Conservation (phyloP, 1,140 invertebrate genomes). For the Rhagoletis zephyria region DNA sequence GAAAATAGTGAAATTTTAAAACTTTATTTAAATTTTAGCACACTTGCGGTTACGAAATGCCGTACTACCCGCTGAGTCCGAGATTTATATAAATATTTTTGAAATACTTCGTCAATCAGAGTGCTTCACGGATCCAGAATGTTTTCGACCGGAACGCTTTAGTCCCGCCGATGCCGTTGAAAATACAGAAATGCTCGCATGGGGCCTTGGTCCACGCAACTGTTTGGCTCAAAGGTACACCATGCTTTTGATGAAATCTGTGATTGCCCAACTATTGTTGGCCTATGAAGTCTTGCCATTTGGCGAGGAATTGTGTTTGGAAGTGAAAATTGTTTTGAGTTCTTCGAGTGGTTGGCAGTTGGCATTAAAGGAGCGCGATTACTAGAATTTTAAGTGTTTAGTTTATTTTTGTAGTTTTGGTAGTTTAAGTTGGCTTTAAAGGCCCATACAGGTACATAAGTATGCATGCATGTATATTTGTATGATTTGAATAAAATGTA, state of each 20-base stretch:
- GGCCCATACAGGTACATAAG: too few species aligned
- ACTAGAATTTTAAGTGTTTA: neutral
- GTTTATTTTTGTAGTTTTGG: neutral
- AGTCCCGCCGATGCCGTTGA: conserved; percentile 67
- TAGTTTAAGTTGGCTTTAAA: neutral
- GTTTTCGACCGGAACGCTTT: conserved; percentile 81
- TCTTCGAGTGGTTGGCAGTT: conserved; percentile 65
- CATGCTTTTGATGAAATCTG: conserved; percentile 68
- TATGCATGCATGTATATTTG: neutral
- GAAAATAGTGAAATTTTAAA: neutral
- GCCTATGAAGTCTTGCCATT: conserved; percentile 73
- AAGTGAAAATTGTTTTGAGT: conserved; percentile 65
- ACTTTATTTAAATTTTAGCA: conserved; percentile 51
- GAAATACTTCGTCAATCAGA: conserved; percentile 63
- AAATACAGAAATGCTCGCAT: conserved; percentile 79
- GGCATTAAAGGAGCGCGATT: conserved; percentile 59
- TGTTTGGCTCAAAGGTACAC: conserved; percentile 78
- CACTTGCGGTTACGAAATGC: conserved; percentile 59
- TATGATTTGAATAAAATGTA: neutral
- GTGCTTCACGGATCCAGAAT: conserved; percentile 57
- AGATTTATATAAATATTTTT: conserved; percentile 61
- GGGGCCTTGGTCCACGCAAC: conserved; percentile 81
- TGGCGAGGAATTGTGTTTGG: conserved; percentile 60
- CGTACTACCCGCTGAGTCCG: conserved; percentile 63
- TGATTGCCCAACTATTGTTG: conserved; percentile 67